Evolutionary conservation across 2,797 vertebrate species (phyloP), one percentile per base, ranked within the genome.

Genomic region (Kryptopterus vitreolus): DNA sequence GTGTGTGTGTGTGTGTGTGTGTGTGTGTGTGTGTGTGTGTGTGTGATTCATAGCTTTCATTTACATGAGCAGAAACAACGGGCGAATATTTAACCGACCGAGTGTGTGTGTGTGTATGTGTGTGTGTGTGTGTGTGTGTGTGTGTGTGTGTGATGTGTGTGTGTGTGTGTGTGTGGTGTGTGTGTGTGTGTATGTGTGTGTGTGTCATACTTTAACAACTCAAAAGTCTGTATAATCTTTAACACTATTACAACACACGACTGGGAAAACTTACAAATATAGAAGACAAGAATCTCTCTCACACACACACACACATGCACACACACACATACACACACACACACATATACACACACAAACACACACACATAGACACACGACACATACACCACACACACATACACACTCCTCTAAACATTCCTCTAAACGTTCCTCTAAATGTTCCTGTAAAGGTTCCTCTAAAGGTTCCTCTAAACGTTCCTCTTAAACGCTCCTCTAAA

Each of bases 31-130:
- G 50, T 22, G 22, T 55, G 65, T 26, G 65, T 11, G 3, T 0
- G 26, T 11, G 48, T 13, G 26, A 24, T 7, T 52, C 46, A 70
- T 46, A 52, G 68, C 9, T 50, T 50, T 52, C 43, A 70, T 70
- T 31, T 52, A 52, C 68, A 29, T 26, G 20, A 29, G 9, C 46
- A 31, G 68, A 52, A 52, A 13, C 52, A 52, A 52, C 31, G 26
- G 68, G 26, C 3, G 48, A 71, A 71, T 71, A 52, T 71, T 71
- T 71, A 52, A 71, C 46, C n/a, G n/a, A 65, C 3, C 61, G 1
- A 0, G 29, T 65, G 20, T 65, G 33, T 65, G 18, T 65, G 31
- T 65, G 35, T 66, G 63, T 66, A 12, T 48, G 50, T 52, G 50
- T 52, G 50, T 52, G 50, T 52, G 59, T 31, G 59, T 18, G 62